Conservation (phyloP, 2,797 vertebrate species). For the Trematomus bernacchii region DNA sequence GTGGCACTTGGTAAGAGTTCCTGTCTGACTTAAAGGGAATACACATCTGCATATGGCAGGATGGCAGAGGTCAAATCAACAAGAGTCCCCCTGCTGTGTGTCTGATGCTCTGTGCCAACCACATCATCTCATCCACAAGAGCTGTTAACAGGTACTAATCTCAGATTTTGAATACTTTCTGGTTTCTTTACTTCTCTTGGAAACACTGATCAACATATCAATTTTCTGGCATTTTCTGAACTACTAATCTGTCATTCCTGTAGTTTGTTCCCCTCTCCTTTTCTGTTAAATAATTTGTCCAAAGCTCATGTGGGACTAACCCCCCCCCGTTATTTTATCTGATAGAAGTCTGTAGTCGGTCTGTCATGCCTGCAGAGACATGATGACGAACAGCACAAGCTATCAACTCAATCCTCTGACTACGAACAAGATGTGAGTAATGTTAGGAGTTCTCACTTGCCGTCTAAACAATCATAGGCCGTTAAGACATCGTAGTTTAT, state of each 20-base stretch:
- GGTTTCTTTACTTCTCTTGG: no score
- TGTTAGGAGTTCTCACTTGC: conserved; percentile 48
- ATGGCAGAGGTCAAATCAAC: conserved; percentile 44
- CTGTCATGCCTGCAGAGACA: conserved; percentile 61
- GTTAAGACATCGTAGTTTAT: conserved; percentile 55
- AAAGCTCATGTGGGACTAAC: conserved; percentile 33
- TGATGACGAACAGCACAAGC: conserved; percentile 35
- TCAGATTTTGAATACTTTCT: no score
- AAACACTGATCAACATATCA: no score
- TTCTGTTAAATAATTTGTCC: conserved; percentile 20
- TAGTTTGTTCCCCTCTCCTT: conserved; percentile 15
- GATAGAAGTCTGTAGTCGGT: conserved; percentile 47
- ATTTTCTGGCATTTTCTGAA: no score
- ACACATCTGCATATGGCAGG: conserved; percentile 26
- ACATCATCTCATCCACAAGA: neutral
- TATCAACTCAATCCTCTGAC: conserved; percentile 22
- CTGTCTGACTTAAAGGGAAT: conserved; percentile 17
- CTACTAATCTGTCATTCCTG: conserved; percentile 43
- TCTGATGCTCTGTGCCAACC: conserved; percentile 19
- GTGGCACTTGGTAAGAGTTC: conserved; percentile 29
- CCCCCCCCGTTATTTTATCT: conserved; percentile 48
- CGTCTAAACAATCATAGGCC: conserved; percentile 45
- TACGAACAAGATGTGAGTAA: conserved; percentile 33
- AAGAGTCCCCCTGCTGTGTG: conserved; percentile 1
- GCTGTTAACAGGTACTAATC: conserved; percentile 34